Percentiles rank a stretch among this genome's conserved stretches.
phyloP scores from a whole-genome alignment of 2,797 vertebrate species.

The Todus mexicanus region DNA sequence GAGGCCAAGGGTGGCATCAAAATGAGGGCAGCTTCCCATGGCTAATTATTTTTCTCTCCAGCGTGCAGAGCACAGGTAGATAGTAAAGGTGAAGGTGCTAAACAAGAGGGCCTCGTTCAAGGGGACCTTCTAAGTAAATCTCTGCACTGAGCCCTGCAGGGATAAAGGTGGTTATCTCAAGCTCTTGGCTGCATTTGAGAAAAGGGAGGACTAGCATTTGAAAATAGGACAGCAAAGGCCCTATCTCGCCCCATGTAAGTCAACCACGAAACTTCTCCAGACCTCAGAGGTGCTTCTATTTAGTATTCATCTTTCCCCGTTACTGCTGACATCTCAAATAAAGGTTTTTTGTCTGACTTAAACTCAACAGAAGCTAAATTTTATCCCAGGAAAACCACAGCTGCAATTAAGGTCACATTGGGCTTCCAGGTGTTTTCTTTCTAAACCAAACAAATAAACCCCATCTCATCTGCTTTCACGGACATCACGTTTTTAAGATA shows the following conservation, averaged over 20 bases:
- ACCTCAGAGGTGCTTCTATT: background rate
- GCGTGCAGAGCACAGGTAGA: background rate
- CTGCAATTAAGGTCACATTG: background rate
- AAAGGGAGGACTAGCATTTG: background rate
- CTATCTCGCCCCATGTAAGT: background rate
- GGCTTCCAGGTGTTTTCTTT: constrained; percentile 4
- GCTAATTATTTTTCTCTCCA: background rate
- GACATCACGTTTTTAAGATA: background rate
- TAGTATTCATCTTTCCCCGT: background rate
- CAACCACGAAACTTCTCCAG: background rate
- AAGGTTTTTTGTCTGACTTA: background rate
- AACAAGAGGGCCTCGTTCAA: constrained; percentile 4
- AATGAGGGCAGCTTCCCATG: background rate
- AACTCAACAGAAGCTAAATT: constrained; percentile 15
- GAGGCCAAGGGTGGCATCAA: background rate
- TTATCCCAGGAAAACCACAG: constrained; percentile 9
- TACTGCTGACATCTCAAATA: background rate
- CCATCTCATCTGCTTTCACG: background rate
- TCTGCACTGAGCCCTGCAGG: background rate
- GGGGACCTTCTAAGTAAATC: background rate
- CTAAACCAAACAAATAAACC: background rate
- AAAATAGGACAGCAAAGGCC: background rate
- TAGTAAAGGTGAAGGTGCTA: background rate
- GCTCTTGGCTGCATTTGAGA: background rate
- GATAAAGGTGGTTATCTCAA: background rate